Evolutionary conservation across 2,888 invertebrate species (phyloP).

Genomic region (Diaphora mendica): DNA sequence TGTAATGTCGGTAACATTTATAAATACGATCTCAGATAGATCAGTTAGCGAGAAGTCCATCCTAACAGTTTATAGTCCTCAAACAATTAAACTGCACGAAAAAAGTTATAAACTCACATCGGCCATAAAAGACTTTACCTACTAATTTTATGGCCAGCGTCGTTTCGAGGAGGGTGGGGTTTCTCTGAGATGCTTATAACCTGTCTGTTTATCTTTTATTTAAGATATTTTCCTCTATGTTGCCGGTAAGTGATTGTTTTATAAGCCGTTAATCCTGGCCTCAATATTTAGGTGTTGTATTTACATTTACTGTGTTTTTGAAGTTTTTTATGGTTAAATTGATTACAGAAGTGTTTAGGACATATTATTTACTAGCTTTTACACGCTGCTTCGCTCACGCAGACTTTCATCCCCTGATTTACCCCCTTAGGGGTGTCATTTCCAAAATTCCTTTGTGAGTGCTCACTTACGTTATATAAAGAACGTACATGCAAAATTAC

Average conservation of each 20-base stretch:
- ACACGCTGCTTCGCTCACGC: no score
- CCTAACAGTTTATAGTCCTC: not conserved
- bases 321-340: not conserved
- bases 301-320: not conserved
- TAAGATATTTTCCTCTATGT: not conserved
- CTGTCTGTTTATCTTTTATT: not conserved
- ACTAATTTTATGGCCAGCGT: slow-evolving; percentile 26
- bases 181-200: not conserved
- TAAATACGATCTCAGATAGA: not conserved
- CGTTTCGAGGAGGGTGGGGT: not conserved
- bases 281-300: slow-evolving; percentile 1
- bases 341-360: not conserved
- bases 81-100: not conserved
- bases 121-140: slow-evolving; percentile 14
- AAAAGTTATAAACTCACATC: slow-evolving; percentile 24
- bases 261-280: slow-evolving; percentile 9
- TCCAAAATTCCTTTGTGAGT: no score
- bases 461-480: no score
- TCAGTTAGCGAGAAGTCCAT: not conserved
- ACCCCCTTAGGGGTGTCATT: no score
- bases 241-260: slow-evolving; percentile 12
- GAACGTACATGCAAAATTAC: no score
- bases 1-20: no score
- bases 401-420: no score
- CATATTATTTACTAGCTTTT: no score